Evolutionary conservation across 1,140 invertebrate species (phyloP).

Genomic region (Wasmannia auropunctata): DNA sequence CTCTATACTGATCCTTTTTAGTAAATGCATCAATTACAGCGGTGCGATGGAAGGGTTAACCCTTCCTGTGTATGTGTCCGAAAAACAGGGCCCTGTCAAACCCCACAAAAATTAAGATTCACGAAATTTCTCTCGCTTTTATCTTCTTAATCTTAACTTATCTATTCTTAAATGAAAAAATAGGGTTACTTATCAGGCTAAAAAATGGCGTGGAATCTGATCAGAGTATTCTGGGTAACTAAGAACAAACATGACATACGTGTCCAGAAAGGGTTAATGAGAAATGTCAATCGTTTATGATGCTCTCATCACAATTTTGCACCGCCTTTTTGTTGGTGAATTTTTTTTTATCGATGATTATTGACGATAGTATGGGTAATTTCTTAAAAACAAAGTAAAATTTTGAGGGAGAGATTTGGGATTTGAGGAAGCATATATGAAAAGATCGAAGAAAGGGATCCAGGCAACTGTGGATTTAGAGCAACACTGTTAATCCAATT

Average conservation of each 20-base stretch:
- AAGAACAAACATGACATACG: conserved; percentile 23
- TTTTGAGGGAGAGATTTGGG: neutral
- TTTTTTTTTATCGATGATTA: conserved; percentile 17
- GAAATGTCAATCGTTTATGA: neutral
- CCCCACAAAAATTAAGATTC: neutral
- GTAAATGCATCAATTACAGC: conserved; percentile 22
- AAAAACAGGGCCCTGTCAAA: neutral
- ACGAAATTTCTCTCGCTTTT: conserved; percentile 20
- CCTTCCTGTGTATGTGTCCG: conserved; percentile 6
- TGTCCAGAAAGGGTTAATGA: conserved; percentile 34
- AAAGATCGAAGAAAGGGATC: neutral
- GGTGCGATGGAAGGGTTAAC: conserved; percentile 22
- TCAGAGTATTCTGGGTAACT: neutral
- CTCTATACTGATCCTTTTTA: conserved; percentile 40
- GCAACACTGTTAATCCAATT: conserved; percentile 29
- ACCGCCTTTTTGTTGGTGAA: conserved; percentile 50
- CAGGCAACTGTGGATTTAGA: neutral
- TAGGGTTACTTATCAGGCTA: neutral
- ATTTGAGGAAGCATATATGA: neutral
- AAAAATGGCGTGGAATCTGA: conserved; percentile 5
- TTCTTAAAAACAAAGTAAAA: conserved; percentile 5
- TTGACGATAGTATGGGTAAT: neutral
- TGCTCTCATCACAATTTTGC: conserved; percentile 28
- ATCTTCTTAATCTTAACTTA: conserved; percentile 19
- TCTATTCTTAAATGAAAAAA: conserved; percentile 12